phyloP scores from a whole-genome alignment of 1,140 invertebrate species.

The Macrotrachela quadricornifera region DNA sequence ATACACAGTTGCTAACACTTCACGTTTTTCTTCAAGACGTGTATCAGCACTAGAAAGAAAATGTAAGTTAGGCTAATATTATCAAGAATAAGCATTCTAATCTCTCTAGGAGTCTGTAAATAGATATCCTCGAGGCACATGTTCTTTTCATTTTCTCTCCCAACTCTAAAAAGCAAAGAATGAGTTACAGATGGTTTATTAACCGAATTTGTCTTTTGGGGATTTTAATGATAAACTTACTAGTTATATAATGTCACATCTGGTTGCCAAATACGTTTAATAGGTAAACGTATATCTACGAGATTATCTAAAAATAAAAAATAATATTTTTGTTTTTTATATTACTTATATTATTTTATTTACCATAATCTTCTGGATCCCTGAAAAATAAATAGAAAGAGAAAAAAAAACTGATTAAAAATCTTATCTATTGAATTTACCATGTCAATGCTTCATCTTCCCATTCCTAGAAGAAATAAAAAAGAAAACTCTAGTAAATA shows the following conservation, averaged over 20 bases:
- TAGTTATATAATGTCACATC: neutral
- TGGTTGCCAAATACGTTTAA: conserved; percentile 5
- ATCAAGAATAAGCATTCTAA: conserved; percentile 49
- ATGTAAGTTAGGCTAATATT: conserved; percentile 38
- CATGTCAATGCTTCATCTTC: conserved; percentile 5
- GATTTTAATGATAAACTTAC: neutral
- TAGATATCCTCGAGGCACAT: conserved; percentile 60
- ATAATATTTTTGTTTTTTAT: no score
- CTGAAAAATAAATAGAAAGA: no score
- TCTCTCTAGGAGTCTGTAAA: conserved; percentile 42
- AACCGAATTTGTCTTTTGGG: no score
- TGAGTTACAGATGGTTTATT: no score
- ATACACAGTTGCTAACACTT: conserved; percentile 23
- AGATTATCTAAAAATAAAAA: no score
- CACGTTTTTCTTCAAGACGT: conserved; percentile 22
- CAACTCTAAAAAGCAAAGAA: no score
- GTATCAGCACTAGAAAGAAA: conserved; percentile 17
- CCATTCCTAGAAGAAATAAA: neutral
- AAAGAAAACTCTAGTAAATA: no score
- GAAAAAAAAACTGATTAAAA: no score
- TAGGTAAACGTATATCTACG: neutral
- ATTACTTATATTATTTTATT: neutral
- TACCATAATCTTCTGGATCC: conserved; percentile 2
- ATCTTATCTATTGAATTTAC: conserved; percentile 33
- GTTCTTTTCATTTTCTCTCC: no score